Evolutionary conservation across 2,888 invertebrate species (phyloP), one percentile per base, ranked within the genome.

Genomic region (Julus scanicus): DNA sequence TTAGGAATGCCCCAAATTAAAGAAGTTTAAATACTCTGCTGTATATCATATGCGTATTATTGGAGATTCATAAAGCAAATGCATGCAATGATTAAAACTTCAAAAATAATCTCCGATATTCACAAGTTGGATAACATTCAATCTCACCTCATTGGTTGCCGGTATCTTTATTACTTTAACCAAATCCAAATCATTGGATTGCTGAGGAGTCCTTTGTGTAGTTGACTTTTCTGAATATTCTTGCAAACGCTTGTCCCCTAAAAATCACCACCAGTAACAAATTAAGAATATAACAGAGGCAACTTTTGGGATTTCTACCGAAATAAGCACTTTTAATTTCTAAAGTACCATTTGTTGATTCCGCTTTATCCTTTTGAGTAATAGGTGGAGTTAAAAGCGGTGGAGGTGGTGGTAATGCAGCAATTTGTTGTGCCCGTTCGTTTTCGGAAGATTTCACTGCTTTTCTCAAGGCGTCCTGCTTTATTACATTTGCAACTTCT

Each of bases 361-460:
- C 85, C 11, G 85, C 11, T 20, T 40, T 29, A 49, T 85, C 85
- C 13, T 48, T 85, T 49, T 4, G 85, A 49, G 44, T 39, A 40
- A n/a, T 13, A 85, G 85, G 15, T 17, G 85, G 40, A 20, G 44
- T 13, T n/a, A n/a, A 15, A 40, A n/a, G 9, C 15, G 85, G 37
- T 20, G 85, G 85, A 20, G 85, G 85, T 83, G 83, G 83, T 20
- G 85, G 85, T 20, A 85, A 11, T 44, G 40, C 44, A n/a, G 85
- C 0, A n/a, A 85, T 49, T 44, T 17, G 6, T 71, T 71, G 20
- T 29, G 71, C 71, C 20, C 71, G 71, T 71, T 71, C 29, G n/a
- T 71, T 71, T 71, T 71, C 71, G 29, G 71, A n/a, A 71, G 40
- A 20, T 84, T 40, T 84, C 13, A 84, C n/a, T 40, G 40, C 84